phyloP scores from a whole-genome alignment of 2,797 vertebrate genomes.

The Acridotheres tristis region DNA sequence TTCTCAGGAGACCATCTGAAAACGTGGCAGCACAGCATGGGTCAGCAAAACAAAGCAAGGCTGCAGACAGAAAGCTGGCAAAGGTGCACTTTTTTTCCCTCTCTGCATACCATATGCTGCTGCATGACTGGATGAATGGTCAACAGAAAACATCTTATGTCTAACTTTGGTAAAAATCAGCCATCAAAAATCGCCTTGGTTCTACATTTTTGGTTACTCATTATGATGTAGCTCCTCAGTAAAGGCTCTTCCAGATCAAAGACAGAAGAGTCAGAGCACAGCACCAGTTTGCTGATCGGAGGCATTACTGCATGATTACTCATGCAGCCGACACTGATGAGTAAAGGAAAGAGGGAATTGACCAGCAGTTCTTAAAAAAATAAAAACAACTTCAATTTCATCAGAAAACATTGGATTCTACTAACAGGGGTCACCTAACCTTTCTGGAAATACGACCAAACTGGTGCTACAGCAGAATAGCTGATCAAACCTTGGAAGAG shows the following conservation, averaged over 20 bases:
- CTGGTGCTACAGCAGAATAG: background rate
- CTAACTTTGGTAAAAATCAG: background rate
- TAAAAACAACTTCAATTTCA: background rate
- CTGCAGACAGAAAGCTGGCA: slow-evolving; percentile 52
- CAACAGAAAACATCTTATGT: background rate
- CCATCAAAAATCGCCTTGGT: background rate
- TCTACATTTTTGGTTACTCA: background rate
- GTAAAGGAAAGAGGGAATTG: background rate
- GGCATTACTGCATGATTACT: slow-evolving; percentile 2
- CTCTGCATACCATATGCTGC: slow-evolving; percentile 30
- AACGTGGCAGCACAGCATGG: background rate
- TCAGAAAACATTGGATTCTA: background rate
- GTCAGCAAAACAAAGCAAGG: slow-evolving; percentile 29
- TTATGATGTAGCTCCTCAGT: background rate
- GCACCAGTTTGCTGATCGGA: background rate
- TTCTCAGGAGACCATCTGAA: slow-evolving; percentile 42
- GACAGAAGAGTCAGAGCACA: background rate
- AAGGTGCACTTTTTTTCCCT: background rate
- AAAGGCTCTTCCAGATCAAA: background rate
- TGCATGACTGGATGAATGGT: background rate
- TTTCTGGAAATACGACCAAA: background rate
- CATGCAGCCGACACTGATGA: background rate
- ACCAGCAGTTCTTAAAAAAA: background rate
- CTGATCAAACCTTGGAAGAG: slow-evolving; percentile 17
- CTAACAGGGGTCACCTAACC: background rate